Percentiles rank a stretch among this genome's conserved stretches.
Conservation (phyloP, 2,113 vertebrate genomes). For the Centrocercus urophasianus region DNA sequence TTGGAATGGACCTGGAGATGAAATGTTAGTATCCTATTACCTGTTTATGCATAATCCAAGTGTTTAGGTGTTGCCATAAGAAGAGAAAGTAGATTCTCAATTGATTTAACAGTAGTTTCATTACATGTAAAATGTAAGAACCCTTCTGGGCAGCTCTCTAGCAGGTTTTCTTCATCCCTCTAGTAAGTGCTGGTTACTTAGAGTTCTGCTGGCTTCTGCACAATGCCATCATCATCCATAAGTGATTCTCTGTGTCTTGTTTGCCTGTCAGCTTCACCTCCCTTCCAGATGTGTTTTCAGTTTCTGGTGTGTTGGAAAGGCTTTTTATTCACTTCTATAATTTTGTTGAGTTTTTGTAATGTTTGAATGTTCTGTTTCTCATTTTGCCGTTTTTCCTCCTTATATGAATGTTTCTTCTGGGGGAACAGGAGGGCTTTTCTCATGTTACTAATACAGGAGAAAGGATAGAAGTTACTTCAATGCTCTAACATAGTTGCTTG, state of each 20-base stretch:
- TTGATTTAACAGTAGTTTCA: background rate
- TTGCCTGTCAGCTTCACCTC: background rate
- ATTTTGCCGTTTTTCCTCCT: background rate
- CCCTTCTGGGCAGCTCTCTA: background rate
- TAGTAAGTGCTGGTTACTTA: background rate
- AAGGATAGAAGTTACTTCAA: background rate
- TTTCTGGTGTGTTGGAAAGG: background rate
- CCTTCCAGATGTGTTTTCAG: background rate
- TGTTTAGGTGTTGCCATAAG: background rate
- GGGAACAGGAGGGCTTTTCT: background rate
- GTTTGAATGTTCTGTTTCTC: background rate
- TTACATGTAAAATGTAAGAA: background rate
- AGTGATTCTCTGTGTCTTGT: background rate
- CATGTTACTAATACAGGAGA: background rate
- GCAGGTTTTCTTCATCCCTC: background rate
- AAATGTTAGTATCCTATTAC: background rate
- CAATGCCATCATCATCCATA: background rate
- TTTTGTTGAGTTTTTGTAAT: background rate
- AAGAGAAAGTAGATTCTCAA: background rate
- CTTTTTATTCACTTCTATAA: background rate
- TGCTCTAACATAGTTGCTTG: background rate
- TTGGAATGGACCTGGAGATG: slow-evolving; percentile 8
- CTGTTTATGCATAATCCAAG: background rate
- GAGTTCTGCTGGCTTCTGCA: background rate
- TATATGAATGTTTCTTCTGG: background rate